phyloP scores from a whole-genome alignment of 2,888 invertebrate genomes.

The Dasysyrphus albostriatus region DNA sequence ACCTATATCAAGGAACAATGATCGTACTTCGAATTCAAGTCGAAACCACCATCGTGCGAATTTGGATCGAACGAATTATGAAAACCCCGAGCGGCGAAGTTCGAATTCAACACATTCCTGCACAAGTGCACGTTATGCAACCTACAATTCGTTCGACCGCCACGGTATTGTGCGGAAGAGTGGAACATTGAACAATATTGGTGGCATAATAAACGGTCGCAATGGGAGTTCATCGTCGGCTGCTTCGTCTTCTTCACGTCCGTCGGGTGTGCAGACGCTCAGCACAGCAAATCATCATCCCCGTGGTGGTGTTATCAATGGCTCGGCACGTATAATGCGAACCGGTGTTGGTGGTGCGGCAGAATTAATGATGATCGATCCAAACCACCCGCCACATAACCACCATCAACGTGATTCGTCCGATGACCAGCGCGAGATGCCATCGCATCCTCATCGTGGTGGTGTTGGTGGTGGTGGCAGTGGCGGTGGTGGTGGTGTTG shows the following conservation, averaged over 20 bases:
- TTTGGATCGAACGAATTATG: conserved; percentile 79
- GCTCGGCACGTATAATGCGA: conserved; percentile 68
- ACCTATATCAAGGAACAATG: conserved; percentile 61
- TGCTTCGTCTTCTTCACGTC: conserved; percentile 76
- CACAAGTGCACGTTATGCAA: conserved; percentile 79
- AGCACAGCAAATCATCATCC: conserved; percentile 76
- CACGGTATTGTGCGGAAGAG: conserved; percentile 82
- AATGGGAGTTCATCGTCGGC: conserved; percentile 76
- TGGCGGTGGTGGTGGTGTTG: conserved; percentile 48
- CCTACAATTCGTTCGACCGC: conserved; percentile 82
- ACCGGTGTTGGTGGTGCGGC: conserved; percentile 65
- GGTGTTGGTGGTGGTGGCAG: conserved; percentile 59
- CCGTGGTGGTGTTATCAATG: conserved; percentile 68
- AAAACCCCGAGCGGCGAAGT: conserved; percentile 81
- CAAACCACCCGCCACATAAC: conserved; percentile 70
- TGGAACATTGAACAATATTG: conserved; percentile 82
- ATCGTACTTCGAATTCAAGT: conserved; percentile 66
- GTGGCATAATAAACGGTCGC: conserved; percentile 74
- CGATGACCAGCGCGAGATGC: conserved; percentile 75
- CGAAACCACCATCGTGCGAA: conserved; percentile 72
- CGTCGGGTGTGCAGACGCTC: conserved; percentile 78
- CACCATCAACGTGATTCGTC: conserved; percentile 73
- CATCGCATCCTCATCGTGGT: conserved; percentile 69
- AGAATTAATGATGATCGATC: conserved; percentile 66
- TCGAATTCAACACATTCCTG: conserved; percentile 83